Conservation (phyloP, 2,888 invertebrate species). For the Brassicogethes aeneus region DNA sequence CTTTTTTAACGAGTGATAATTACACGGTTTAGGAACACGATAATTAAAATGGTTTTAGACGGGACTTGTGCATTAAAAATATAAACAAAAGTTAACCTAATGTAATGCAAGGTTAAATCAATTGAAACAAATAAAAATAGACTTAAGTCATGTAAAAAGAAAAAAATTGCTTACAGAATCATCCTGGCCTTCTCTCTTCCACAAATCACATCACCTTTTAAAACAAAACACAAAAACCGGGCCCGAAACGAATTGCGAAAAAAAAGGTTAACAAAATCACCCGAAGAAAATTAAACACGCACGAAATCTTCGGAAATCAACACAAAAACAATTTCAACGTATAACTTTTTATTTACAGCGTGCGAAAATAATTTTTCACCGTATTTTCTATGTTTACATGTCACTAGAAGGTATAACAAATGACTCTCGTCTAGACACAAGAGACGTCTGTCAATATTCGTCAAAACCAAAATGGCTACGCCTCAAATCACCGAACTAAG, state of each 20-base stretch:
- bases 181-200: too few relatives aligned
- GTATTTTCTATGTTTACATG: constrained; percentile 38
- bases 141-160: background rate
- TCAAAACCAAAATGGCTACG: constrained; percentile 66
- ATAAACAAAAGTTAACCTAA: background rate
- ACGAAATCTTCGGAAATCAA: background rate
- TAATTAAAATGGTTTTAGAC: too few relatives aligned
- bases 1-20: too few relatives aligned
- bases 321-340: background rate
- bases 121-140: background rate
- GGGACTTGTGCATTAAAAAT: background rate
- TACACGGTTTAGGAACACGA: too few relatives aligned
- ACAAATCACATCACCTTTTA: too few relatives aligned
- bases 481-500: constrained; percentile 39
- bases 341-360: background rate
- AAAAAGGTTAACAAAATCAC: background rate
- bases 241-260: background rate
- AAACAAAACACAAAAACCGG: too few relatives aligned
- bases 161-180: too few relatives aligned
- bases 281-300: background rate
- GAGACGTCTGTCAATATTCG: constrained; percentile 62
- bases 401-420: constrained; percentile 42
- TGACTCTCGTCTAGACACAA: constrained; percentile 44
- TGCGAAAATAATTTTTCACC: background rate
- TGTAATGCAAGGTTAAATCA: background rate